Percentiles rank a stretch among this genome's conserved stretches.
phyloP scores from a whole-genome alignment of 2,797 vertebrate genomes.

The Centroberyx gerrardi region DNA sequence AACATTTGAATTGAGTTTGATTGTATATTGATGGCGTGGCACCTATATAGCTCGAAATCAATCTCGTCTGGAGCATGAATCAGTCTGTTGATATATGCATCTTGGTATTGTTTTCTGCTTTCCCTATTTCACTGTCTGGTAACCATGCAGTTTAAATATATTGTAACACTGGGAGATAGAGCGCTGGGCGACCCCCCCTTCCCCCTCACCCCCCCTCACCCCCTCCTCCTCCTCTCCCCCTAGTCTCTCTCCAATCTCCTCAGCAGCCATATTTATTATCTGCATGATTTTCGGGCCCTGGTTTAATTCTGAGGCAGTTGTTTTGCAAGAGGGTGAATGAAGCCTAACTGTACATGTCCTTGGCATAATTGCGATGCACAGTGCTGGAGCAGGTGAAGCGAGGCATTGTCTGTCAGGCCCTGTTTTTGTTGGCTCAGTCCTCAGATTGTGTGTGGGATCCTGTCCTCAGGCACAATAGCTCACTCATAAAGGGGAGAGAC shows the following conservation, averaged over 20 bases:
- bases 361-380: slow-evolving; percentile 98
- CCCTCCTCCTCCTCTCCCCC: not conserved
- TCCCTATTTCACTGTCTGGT: slow-evolving; percentile 77
- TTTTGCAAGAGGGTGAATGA: slow-evolving; percentile 96
- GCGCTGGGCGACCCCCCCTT: slow-evolving; percentile 60
- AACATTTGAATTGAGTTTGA: slow-evolving; percentile 87
- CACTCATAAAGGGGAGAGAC: slow-evolving; percentile 92
- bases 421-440: slow-evolving; percentile 99
- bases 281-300: slow-evolving; percentile 66
- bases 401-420: slow-evolving; percentile 97
- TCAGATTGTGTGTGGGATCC: slow-evolving; percentile 99
- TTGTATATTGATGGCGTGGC: slow-evolving; percentile 88
- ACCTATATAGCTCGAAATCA: slow-evolving; percentile 85
- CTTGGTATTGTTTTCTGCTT: slow-evolving; percentile 59
- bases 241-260: slow-evolving; percentile 48
- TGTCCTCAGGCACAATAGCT: slow-evolving; percentile 97
- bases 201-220: not conserved
- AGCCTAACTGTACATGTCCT: slow-evolving; percentile 97
- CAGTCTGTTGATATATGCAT: slow-evolving; percentile 79
- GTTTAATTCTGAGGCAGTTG: slow-evolving; percentile 93
- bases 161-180: slow-evolving; percentile 59
- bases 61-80: slow-evolving; percentile 86
- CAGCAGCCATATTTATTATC: slow-evolving; percentile 89
- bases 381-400: slow-evolving; percentile 98
- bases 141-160: slow-evolving; percentile 75